A percentile compares a stretch with the other conserved stretches of the same genome.
phyloP scores from a whole-genome alignment of 2,113 vertebrate genomes.

The Odontophorus gujanensis region DNA sequence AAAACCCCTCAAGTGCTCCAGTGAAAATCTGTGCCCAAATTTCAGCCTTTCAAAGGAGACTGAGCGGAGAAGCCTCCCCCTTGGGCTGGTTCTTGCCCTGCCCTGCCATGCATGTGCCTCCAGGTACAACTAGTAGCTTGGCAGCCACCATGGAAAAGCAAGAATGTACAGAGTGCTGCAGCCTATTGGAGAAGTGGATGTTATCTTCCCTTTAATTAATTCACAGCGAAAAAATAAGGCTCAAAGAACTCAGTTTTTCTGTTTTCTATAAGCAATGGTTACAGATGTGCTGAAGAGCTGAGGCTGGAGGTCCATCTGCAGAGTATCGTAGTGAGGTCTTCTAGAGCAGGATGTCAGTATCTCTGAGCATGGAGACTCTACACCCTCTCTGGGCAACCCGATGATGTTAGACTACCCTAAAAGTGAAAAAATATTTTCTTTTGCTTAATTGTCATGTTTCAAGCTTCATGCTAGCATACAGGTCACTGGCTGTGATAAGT shows the following conservation, averaged over 20 bases:
- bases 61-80: neutral
- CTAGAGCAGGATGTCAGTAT: neutral
- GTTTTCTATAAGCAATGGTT: neutral
- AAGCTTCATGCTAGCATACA: neutral
- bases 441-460: neutral
- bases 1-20: neutral
- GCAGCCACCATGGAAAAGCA: neutral
- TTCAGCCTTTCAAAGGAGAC: neutral
- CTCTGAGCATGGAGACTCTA: neutral
- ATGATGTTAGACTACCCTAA: neutral
- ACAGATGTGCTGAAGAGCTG: neutral
- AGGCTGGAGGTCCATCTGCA: neutral
- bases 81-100: neutral
- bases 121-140: neutral
- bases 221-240: neutral
- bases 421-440: neutral
- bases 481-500: too few species aligned
- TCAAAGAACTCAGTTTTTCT: neutral
- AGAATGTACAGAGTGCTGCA: neutral
- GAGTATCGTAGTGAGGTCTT: neutral
- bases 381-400: neutral
- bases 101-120: neutral
- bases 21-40: neutral
- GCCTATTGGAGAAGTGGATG: neutral
- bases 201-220: neutral